A percentile compares a stretch with the other conserved stretches of the same genome.
These are phyloP conservation scores for Cynoglossus semilaevis DNA, from an alignment of 2,113 vertebrate genomes.

Conservation along the genomic window DNA sequence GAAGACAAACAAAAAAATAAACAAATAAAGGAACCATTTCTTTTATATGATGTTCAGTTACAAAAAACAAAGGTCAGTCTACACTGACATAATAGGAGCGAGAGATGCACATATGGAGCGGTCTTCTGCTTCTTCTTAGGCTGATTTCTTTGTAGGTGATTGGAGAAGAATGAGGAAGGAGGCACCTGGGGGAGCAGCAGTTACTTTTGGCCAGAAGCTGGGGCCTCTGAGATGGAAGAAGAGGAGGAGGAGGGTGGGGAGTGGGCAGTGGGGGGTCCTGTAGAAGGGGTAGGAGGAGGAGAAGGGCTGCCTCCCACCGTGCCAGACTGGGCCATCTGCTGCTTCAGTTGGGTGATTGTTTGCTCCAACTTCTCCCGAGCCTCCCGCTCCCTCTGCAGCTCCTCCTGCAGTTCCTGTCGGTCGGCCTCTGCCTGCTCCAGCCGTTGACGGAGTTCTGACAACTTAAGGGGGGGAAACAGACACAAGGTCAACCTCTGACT, in stretches of 20 bases:
- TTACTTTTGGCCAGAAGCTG: slow-evolving; percentile 62
- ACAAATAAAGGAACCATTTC: slow-evolving; percentile 13
- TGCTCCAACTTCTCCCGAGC: slow-evolving; percentile 90
- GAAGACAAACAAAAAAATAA: slow-evolving; percentile 14
- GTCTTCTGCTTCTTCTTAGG: slow-evolving; percentile 34
- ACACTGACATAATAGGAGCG: slow-evolving; percentile 41
- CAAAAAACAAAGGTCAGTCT: slow-evolving; percentile 56
- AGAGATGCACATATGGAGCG: slow-evolving; percentile 28
- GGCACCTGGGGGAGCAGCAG: slow-evolving; percentile 25
- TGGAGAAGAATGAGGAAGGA: slow-evolving; percentile 27
- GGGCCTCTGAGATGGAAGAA: slow-evolving; percentile 56
- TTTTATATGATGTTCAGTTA: slow-evolving; percentile 60
- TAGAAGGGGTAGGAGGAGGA: slow-evolving; percentile 63
- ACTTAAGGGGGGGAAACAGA: slow-evolving; percentile 62
- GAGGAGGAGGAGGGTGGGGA: slow-evolving; percentile 49
- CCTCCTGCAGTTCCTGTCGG: slow-evolving; percentile 92
- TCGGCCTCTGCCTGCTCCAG: slow-evolving; percentile 90
- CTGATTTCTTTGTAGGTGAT: slow-evolving; percentile 49
- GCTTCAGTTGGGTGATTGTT: slow-evolving; percentile 88
- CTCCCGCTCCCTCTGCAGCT: slow-evolving; percentile 89
- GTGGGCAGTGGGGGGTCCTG: slow-evolving; percentile 52
- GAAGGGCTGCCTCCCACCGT: slow-evolving; percentile 67
- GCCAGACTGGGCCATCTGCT: slow-evolving; percentile 82
- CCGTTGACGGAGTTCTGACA: slow-evolving; percentile 87
- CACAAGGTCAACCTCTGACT: slow-evolving; percentile 14